Evolutionary conservation across 2,797 vertebrate genomes (phyloP).

Genomic region (Distichodus sexfasciatus): DNA sequence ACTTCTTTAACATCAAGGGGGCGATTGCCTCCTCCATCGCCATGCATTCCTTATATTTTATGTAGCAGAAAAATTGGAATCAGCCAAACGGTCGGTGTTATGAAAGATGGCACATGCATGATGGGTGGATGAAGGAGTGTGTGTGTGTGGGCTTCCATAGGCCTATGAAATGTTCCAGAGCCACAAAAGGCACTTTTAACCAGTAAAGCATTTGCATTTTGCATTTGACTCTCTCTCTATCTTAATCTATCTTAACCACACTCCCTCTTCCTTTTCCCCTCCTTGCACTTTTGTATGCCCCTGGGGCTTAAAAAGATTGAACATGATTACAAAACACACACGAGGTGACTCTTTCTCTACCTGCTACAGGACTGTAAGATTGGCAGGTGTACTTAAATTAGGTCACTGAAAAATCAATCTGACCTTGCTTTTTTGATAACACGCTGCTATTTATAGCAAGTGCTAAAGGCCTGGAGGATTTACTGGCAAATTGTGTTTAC

Average conservation of each 20-base stretch:
- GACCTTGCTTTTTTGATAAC: not conserved
- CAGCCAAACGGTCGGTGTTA: constrained; percentile 20
- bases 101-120: constrained; percentile 8
- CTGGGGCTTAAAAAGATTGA: too few relatives aligned
- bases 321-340: too few relatives aligned
- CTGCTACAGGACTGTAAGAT: not conserved
- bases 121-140: not conserved
- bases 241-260: too few relatives aligned
- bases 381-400: not conserved
- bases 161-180: not conserved
- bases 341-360: too few relatives aligned
- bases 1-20: not conserved
- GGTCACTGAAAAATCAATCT: constrained; percentile 3
- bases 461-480: not conserved
- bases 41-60: constrained; percentile 6
- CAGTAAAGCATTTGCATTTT: too few relatives aligned
- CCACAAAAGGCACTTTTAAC: too few relatives aligned
- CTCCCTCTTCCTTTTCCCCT: too few relatives aligned
- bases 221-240: too few relatives aligned
- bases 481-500: constrained; percentile 2
- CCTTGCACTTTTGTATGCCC: too few relatives aligned
- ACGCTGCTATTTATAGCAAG: not conserved
- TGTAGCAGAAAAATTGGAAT: constrained; percentile 13
- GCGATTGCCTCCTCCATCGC: constrained; percentile 5
- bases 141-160: constrained; percentile 28